These are phyloP conservation scores for Lynx canadensis DNA, from an alignment of 2,113 vertebrate species.

Conservation along the genomic window DNA sequence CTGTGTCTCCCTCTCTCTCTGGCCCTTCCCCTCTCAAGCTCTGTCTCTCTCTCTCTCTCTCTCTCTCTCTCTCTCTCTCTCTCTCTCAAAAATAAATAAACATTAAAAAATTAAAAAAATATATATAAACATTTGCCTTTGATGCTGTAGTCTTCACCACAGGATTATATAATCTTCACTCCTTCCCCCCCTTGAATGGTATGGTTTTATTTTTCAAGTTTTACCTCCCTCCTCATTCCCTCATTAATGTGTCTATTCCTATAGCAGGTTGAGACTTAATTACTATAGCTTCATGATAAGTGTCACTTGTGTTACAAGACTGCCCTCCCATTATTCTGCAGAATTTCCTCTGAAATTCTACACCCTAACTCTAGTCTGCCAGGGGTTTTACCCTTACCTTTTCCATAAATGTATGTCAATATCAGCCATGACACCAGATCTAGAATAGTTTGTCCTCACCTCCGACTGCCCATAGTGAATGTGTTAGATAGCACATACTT, in stretches of 20 bases:
- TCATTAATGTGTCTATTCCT: not conserved
- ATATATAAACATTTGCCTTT: not conserved
- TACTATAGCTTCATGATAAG: not conserved
- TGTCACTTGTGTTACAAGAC: not conserved
- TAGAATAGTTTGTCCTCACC: not conserved
- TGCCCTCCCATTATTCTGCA: not conserved
- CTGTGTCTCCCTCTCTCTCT: too few species aligned
- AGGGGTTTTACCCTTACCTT: not conserved
- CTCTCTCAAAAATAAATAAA: too few species aligned
- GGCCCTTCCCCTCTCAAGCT: too few species aligned
- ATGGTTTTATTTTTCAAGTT: constrained; percentile 4
- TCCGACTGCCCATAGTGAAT: not conserved
- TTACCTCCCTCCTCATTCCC: not conserved
- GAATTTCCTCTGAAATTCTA: not conserved
- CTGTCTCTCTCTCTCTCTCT: too few species aligned
- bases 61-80: too few species aligned
- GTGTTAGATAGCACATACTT: rapidly evolving
- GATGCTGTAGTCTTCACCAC: not conserved
- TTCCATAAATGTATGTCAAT: not conserved
- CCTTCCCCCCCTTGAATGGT: not conserved
- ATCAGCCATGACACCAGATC: not conserved
- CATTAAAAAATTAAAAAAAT: too few species aligned
- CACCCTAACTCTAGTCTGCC: not conserved
- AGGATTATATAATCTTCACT: not conserved
- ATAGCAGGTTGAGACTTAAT: not conserved